Percentiles rank a stretch among this genome's conserved stretches.
phyloP scores from a whole-genome alignment of 2,888 invertebrate genomes.

The Cerceris ruficornis region DNA sequence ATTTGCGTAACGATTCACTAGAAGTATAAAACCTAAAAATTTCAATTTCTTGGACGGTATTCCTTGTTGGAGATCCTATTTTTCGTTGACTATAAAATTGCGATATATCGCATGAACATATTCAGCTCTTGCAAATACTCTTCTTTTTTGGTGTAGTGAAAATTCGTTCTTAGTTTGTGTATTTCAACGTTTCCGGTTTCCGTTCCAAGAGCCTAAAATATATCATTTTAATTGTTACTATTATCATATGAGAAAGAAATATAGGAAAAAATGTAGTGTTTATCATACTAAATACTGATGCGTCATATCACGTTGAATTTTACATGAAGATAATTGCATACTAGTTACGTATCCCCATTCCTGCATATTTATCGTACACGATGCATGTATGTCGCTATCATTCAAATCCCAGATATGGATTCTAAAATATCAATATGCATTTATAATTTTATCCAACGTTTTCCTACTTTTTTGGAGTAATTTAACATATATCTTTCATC shows the following conservation, averaged over 20 bases:
- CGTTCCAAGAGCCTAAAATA: conserved; percentile 82
- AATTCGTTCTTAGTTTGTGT: conserved; percentile 82
- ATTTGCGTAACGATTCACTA: conserved; percentile 8
- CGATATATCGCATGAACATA: conserved; percentile 82
- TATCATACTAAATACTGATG: conserved; percentile 82
- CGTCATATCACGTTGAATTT: conserved; percentile 71
- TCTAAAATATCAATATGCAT: conserved; percentile 70
- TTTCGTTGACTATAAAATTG: conserved; percentile 68
- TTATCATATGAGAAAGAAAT: conserved; percentile 5
- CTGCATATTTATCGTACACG: conserved; percentile 80
- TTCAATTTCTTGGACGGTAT: conserved; percentile 11
- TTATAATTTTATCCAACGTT: not conserved
- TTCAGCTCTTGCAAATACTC: conserved; percentile 80
- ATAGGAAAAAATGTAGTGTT: not conserved
- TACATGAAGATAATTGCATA: conserved; percentile 81
- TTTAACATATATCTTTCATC: not conserved
- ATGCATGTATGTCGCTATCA: conserved; percentile 82
- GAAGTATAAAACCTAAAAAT: conserved; percentile 49
- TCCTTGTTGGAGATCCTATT: not conserved
- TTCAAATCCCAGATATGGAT: conserved; percentile 84
- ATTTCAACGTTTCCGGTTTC: conserved; percentile 81
- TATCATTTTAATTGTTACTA: conserved; percentile 5
- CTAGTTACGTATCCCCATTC: conserved; percentile 78
- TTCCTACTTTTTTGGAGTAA: not conserved
- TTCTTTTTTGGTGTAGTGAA: conserved; percentile 77